These are phyloP conservation scores for Oligia strigilis DNA, from an alignment of 2,888 invertebrate species.

Conservation along the genomic window DNA sequence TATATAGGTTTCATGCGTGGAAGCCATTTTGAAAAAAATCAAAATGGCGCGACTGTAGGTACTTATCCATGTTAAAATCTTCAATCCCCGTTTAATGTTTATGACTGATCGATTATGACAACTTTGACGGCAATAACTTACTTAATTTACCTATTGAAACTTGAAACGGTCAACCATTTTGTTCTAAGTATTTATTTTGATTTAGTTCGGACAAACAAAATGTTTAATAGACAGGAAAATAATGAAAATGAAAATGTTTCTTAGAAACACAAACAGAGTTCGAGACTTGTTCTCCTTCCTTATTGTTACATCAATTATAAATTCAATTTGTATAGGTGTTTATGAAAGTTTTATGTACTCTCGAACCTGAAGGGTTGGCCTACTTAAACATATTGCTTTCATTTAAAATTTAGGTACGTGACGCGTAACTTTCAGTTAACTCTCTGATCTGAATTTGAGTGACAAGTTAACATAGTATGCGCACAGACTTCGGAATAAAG, in stretches of 20 bases:
- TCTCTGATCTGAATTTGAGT: conserved; percentile 56
- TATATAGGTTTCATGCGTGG: too few species aligned
- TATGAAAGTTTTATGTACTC: conserved; percentile 65
- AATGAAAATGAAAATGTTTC: conserved; percentile 27
- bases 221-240: neutral
- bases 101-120: neutral
- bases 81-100: neutral
- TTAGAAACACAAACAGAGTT: conserved; percentile 11
- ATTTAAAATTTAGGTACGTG: conserved; percentile 71
- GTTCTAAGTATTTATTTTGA: neutral
- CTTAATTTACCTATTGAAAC: neutral
- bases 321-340: conserved; percentile 63
- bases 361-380: conserved; percentile 52
- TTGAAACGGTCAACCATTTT: conserved; percentile 7
- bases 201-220: conserved; percentile 6
- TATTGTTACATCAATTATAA: conserved; percentile 65
- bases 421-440: conserved; percentile 57
- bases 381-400: conserved; percentile 69
- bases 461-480: conserved; percentile 48
- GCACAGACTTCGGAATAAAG: conserved; percentile 27
- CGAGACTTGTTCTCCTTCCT: conserved; percentile 8
- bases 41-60: too few species aligned
- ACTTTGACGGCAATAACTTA: neutral
- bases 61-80: too few species aligned
- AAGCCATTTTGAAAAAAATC: too few species aligned